Base-by-base conservation (phyloP, 1,140 invertebrate species). In the Phortica variegata region DNA sequence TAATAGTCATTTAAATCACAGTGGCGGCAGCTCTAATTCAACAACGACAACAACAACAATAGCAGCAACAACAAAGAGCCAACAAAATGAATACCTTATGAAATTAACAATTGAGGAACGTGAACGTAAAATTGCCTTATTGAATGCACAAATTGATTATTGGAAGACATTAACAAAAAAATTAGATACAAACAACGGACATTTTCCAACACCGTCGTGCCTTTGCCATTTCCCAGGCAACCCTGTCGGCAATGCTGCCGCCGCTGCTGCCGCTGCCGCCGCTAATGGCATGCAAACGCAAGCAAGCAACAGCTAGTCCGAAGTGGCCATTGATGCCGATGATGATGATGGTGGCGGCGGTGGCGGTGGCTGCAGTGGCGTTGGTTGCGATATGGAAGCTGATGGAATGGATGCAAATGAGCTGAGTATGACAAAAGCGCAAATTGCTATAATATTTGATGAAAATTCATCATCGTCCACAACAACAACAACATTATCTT, bases 161-260 rank as follows among this genome's bases (percentile, higher is more conserved):
- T 75, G 72, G 72, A 60, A 65, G 10, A 71, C 69, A n/a, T 34
- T 75, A 9, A 75, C 72, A 15, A 66, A 72, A 38, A 75, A 75
- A 32, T 41, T 75, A 7, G 66, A 75, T 38, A 40, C 56, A 5
- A 63, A 73, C 31, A 8, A 48, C 4, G 61, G 61, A 0, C 69
- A 70, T 15, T 43, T 53, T 31, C 65, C 70, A 0, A 73, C 59
- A 53, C 70, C 70, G 3, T 43, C 70, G 6, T 73, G 70, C 20
- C 47, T 52, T 0, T 73, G 70, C 5, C 70, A 73, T 33, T 71
- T 69, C 33, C 72, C 71, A 0, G 72, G 59, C 38, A 70, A 32
- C 37, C 36, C 32, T n/a, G 52, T 16, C 9, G 36, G 26, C 1
- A 20, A 16, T 10, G 33, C 47, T n/a, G 45, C 29, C 4, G 47